Evolutionary conservation across 2,113 vertebrate species (phyloP), one percentile per base, ranked within the genome.

Genomic region (Podiceps cristatus): DNA sequence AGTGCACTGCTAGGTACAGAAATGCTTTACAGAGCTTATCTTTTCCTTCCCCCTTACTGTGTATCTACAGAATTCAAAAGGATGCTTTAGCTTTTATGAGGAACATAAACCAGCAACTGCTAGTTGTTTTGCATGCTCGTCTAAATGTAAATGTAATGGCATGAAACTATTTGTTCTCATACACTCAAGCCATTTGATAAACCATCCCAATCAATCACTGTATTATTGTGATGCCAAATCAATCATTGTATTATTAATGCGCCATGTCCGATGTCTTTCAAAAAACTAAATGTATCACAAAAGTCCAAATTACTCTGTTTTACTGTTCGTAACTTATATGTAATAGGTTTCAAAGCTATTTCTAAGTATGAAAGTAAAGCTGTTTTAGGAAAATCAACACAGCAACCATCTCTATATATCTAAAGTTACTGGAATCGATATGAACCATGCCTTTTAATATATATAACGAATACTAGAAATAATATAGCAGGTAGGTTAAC

Each of bases 61-160:
- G 28, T n/a, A 22, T 0, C 5, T 31, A 28, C 35, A 64, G n/a
- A 79, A 83, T 37, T 66, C 27, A 64, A 86, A 88, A 69, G 27
- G 49, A 66, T 73, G 52, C 16, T 92, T 91, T 42, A 85, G 87
- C 15, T 95, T 88, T 92, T 73, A 90, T 16, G 55, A 92, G 14
- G n/a, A 79, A 69, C 52, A 86, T 83, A 88, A 92, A 88, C 1
- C n/a, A 92, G n/a, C 13, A 90, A 67, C 56, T 5, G 7, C 28
- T 76, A 47, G 53, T 64, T 90, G 53, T 64, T 90, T 83, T 92
- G 40, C 45, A 76, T 53, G 72, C 45, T 91, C 86, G 72, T 91
- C 88, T 88, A 95, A 92, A 93, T 76, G 85, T 60, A 96, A 94
- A 96, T 72, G 86, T 79, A 92, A 92, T 56, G 75, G 53, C 55